Conservation (phyloP, 1,140 invertebrate genomes). For the Arctopsyche grandis region DNA sequence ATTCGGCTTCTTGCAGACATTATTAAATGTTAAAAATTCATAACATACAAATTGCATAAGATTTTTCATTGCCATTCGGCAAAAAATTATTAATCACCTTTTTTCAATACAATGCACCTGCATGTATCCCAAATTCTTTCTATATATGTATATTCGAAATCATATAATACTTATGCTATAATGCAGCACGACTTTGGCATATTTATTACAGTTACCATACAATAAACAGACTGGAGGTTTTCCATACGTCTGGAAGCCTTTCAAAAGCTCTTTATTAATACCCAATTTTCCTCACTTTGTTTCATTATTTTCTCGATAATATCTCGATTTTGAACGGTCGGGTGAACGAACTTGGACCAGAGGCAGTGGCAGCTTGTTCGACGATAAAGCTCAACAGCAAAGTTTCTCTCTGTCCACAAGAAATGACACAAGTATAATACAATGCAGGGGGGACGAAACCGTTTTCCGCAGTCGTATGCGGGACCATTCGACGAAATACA, state of each 20-base stretch:
- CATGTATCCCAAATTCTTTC: no score
- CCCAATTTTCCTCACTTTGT: neutral
- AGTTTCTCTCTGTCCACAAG: neutral
- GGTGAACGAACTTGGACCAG: neutral
- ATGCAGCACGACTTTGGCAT: neutral
- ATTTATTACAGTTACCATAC: neutral
- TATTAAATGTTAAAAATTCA: no score
- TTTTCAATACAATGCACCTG: no score
- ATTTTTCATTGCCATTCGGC: no score
- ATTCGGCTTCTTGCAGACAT: no score
- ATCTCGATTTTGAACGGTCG: neutral
- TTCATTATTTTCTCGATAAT: slow-evolving; percentile 4
- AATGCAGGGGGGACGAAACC: neutral
- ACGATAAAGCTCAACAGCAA: neutral
- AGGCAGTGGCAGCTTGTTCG: neutral
- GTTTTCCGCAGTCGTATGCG: neutral
- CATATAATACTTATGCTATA: no score
- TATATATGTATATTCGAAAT: no score
- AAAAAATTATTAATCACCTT: no score
- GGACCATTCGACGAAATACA: neutral
- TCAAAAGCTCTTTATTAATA: neutral
- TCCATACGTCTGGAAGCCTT: neutral
- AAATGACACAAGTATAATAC: neutral
- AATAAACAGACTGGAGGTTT: neutral
- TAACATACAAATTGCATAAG: no score